Percentiles rank a stretch among this genome's conserved stretches.
Conservation (phyloP, 2,113 vertebrate genomes). For the Brachypteracias leptosomus region DNA sequence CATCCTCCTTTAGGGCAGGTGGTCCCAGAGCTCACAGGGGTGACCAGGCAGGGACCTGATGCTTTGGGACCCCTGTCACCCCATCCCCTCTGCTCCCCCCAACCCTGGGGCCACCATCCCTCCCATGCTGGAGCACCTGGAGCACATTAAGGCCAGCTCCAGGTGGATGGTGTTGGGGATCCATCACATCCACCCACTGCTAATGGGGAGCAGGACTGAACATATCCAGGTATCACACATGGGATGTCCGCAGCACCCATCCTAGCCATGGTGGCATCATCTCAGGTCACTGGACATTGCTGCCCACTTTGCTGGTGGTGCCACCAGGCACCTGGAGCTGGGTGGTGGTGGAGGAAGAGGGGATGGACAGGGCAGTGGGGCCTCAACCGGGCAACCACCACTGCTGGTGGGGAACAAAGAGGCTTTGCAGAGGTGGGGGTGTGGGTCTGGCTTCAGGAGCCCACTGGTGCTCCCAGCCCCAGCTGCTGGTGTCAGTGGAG, state of each 20-base stretch:
- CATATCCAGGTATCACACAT: accelerated
- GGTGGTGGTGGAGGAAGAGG: background rate
- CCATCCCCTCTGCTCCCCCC: background rate
- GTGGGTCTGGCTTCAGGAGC: background rate
- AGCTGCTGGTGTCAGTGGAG: background rate
- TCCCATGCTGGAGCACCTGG: background rate
- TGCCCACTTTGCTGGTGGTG: background rate
- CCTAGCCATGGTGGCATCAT: too few species aligned
- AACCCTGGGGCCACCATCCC: too few species aligned
- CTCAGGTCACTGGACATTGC: accelerated
- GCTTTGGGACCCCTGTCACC: background rate
- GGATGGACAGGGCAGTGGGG: accelerated
- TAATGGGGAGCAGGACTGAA: accelerated
- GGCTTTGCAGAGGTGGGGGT: background rate
- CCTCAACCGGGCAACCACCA: accelerated
- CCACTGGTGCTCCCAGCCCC: background rate
- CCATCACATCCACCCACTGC: accelerated
- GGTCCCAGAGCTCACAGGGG: background rate
- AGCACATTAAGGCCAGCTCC: accelerated
- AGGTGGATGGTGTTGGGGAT: accelerated
- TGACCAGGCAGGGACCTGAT: background rate
- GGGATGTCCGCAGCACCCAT: background rate
- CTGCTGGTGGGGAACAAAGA: background rate
- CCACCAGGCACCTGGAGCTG: accelerated
- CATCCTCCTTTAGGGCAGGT: background rate